Percentiles rank a stretch among this genome's conserved stretches.
These are phyloP conservation scores for Zaprionus africanus DNA, from an alignment of 1,140 invertebrate genomes.

Conservation along the genomic window DNA sequence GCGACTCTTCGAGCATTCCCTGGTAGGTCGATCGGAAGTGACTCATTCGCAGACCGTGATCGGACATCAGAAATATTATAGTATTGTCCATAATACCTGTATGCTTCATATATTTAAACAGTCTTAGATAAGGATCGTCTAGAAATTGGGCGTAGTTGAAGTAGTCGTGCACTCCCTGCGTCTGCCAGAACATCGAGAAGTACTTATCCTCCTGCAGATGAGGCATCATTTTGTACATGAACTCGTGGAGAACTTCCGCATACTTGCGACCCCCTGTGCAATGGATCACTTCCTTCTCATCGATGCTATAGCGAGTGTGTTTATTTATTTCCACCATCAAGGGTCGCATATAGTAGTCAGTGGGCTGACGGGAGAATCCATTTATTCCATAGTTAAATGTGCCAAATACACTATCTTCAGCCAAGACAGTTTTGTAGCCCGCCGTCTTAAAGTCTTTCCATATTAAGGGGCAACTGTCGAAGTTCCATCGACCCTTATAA, in stretches of 20 bases:
- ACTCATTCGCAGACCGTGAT: constrained; percentile 94
- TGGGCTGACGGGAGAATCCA: neutral
- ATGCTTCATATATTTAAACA: constrained; percentile 16
- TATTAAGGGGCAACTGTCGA: constrained; percentile 19
- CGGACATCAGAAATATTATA: constrained; percentile 92
- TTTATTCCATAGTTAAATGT: constrained; percentile 12
- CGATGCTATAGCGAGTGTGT: constrained; percentile 44
- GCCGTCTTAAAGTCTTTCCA: constrained; percentile 45
- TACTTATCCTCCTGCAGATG: constrained; percentile 13
- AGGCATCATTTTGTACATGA: constrained; percentile 38
- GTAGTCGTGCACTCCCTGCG: constrained; percentile 58
- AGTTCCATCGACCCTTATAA: constrained; percentile 78
- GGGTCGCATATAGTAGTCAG: constrained; percentile 50
- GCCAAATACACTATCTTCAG: constrained; percentile 38
- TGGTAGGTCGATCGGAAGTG: constrained; percentile 89
- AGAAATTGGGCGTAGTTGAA: constrained; percentile 29
- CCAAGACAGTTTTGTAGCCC: constrained; percentile 48
- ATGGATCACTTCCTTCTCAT: constrained; percentile 29
- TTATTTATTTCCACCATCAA: constrained; percentile 46
- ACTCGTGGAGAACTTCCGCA: constrained; percentile 41
- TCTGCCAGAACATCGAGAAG: constrained; percentile 65
- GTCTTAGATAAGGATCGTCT: constrained; percentile 37
- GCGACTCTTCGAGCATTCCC: constrained; percentile 91
- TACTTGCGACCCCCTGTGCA: constrained; percentile 48
- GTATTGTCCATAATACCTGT: constrained; percentile 86